Base-by-base conservation (phyloP, 2,113 vertebrate species). In the Lichenostomus cassidix region DNA sequence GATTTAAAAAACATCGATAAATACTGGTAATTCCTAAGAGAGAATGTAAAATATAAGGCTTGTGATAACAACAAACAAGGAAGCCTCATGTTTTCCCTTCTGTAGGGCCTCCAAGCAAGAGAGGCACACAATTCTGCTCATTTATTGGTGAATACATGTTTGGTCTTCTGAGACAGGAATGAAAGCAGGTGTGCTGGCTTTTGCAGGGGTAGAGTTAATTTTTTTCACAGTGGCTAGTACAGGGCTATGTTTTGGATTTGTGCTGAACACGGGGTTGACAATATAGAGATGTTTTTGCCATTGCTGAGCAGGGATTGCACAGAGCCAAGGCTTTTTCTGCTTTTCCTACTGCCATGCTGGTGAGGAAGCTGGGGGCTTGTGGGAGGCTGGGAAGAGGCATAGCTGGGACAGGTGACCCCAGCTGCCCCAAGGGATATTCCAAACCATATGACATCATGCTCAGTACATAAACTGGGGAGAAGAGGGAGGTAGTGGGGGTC, bases 301-400 rank as follows among this genome's bases (percentile, higher is more conserved):
- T n/a, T 82, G 21, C 17, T 50, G 50, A 80, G 14, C 35, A 53
- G 62, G 9, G 7, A 42, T 53, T 53, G 9, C 39, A 75, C 29
- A 68, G 37, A 89, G 21, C 11, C 28, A 60, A 75, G 20, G 23
- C 24, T 11, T 67, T 46, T 74, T 53, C 53, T 89, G 24, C n/a
- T 68, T 75, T n/a, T 75, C 46, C 16, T 25, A 25, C 24, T 35
- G n/a, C 20, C 46, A 22, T 10, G 6, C 20, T 39, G 24, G 5
- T 1, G 2, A 39, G n/a, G 46, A n/a, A 53, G 24, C 12, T 25
- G 15, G 19, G 23, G 13, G 7, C 17, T 28, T 1, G 0, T 15
- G 39, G 13, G 20, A 75, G 29, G 5, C 0, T 60, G 11, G 19
- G 46, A 46, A n/a, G 15, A 60, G 24, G 25, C 39, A 60, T 12